phyloP scores from a whole-genome alignment of 2,113 vertebrate species.

The Gallinago undulata region DNA sequence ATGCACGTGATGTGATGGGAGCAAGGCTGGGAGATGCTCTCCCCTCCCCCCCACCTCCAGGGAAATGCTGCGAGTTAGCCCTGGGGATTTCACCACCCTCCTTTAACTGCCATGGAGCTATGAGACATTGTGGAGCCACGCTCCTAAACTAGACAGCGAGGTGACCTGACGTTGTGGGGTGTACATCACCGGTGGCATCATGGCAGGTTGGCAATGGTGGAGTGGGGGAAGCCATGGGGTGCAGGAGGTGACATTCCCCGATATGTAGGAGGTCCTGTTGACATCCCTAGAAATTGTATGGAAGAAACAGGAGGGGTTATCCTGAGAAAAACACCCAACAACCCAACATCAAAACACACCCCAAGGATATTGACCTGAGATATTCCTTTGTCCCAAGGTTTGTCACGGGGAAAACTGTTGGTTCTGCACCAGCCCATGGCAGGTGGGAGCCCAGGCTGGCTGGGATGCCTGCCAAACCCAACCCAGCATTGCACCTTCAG shows the following conservation, averaged over 20 bases:
- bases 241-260: accelerated
- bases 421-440: not conserved
- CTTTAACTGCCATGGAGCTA: not conserved
- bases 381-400: not conserved
- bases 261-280: not conserved
- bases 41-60: not conserved
- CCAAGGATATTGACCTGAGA: not conserved
- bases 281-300: not conserved
- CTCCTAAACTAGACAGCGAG: not conserved
- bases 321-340: not conserved
- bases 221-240: not conserved
- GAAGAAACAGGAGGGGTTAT: not conserved
- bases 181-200: too few species aligned
- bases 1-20: slow-evolving; percentile 2
- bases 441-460: not conserved
- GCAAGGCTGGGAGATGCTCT: not conserved
- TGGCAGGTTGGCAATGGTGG: not conserved
- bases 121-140: not conserved
- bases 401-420: not conserved
- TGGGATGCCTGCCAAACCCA: too few species aligned
- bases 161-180: not conserved
- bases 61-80: not conserved
- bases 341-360: not conserved
- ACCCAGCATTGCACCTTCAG: too few species aligned
- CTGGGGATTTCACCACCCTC: not conserved